phyloP scores from a whole-genome alignment of 2,797 vertebrate species.

The Oophaga sylvatica region DNA sequence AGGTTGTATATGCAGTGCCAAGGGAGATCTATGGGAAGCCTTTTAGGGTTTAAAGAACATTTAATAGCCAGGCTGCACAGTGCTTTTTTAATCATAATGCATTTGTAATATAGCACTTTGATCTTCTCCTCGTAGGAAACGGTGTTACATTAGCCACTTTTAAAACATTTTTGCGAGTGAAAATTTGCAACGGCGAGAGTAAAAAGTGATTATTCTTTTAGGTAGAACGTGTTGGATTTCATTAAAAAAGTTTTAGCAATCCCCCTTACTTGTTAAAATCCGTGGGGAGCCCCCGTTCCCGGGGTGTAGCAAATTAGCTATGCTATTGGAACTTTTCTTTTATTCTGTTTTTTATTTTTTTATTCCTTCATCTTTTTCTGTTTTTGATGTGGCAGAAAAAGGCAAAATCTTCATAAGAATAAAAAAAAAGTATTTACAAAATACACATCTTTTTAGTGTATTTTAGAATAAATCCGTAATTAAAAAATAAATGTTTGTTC shows the following conservation, averaged over 20 bases:
- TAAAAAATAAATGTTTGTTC: neutral
- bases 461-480: neutral
- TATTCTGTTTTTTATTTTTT: constrained; percentile 72
- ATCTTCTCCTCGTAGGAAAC: constrained; percentile 86
- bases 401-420: constrained; percentile 75
- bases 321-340: constrained; percentile 74
- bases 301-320: constrained; percentile 77
- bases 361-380: constrained; percentile 59
- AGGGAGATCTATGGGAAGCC: constrained; percentile 99
- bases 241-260: constrained; percentile 83
- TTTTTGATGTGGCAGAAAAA: constrained; percentile 62
- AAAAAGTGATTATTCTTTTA: constrained; percentile 83
- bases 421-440: constrained; percentile 69
- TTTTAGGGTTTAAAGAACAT: constrained; percentile 98
- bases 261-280: constrained; percentile 83
- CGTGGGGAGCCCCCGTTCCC: constrained; percentile 77
- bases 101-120: constrained; percentile 88
- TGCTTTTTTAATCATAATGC: constrained; percentile 89
- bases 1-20: constrained; percentile 98
- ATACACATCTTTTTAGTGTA: neutral
- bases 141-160: constrained; percentile 85
- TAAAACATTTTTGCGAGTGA: constrained; percentile 84
- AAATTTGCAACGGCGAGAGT: constrained; percentile 83
- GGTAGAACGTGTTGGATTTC: constrained; percentile 81
- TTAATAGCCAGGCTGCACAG: constrained; percentile 92